A percentile compares a stretch with the other conserved stretches of the same genome.
phyloP scores from a whole-genome alignment of 2,888 invertebrate genomes.

The Mechanitis mazaeus region DNA sequence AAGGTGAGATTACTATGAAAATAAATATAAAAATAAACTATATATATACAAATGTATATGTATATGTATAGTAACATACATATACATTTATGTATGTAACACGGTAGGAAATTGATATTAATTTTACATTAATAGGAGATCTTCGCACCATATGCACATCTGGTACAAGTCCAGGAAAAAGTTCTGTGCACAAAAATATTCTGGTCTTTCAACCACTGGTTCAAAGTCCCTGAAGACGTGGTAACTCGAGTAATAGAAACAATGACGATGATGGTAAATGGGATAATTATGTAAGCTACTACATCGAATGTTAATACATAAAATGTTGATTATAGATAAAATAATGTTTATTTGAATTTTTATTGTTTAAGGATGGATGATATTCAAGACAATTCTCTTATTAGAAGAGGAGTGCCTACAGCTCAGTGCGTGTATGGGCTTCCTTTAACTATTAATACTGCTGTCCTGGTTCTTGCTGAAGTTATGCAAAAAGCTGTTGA shows the following conservation, averaged over 20 bases:
- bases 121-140: not conserved
- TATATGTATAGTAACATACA: too few species aligned
- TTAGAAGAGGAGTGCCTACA: constrained; percentile 21
- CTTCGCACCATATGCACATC: not conserved
- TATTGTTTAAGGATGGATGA: constrained; percentile 23
- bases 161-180: not conserved
- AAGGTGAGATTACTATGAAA: too few species aligned
- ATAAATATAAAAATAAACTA: too few species aligned
- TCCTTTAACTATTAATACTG: constrained; percentile 19
- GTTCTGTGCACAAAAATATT: constrained; percentile 6
- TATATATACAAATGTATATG: too few species aligned
- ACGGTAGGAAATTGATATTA: not conserved
- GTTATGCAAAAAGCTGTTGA: constrained; percentile 4
- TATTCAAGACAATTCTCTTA: constrained; percentile 22
- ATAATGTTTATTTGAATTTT: not conserved
- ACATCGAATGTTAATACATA: not conserved
- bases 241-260: constrained; percentile 2
- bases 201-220: constrained; percentile 18
- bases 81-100: too few species aligned
- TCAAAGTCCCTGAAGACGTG: constrained; percentile 11
- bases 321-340: not conserved
- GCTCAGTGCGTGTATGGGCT: constrained; percentile 26
- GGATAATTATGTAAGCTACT: constrained; percentile 14
- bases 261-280: constrained; percentile 10
- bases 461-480: constrained; percentile 4